Evolutionary conservation across 2,113 vertebrate species (phyloP).

Genomic region (Vulpes lagopus): DNA sequence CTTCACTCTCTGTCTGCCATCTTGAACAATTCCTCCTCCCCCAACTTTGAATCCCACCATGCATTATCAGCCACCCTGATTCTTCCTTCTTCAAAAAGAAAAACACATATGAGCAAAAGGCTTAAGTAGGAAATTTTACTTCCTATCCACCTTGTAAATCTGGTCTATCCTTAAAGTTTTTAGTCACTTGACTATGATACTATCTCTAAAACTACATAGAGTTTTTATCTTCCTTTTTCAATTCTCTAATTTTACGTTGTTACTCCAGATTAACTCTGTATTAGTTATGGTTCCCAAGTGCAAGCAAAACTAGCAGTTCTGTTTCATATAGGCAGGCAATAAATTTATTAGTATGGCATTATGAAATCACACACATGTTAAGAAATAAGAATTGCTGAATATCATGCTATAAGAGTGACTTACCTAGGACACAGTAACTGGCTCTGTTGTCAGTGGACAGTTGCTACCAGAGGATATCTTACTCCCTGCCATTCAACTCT

Average conservation of each 20-base stretch:
- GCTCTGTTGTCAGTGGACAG: neutral
- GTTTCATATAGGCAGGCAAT: neutral
- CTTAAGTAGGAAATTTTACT: neutral
- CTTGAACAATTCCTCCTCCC: neutral
- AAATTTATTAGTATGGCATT: neutral
- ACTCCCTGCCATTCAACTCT: neutral
- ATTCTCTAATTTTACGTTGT: neutral
- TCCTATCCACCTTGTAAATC: neutral
- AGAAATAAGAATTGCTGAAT: neutral
- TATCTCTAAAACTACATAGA: neutral
- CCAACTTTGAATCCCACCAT: rapidly evolving
- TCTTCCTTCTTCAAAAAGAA: neutral
- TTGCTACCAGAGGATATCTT: neutral
- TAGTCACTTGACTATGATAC: neutral
- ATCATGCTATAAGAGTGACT: neutral
- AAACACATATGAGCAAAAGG: neutral
- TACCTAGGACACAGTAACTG: too few relatives aligned
- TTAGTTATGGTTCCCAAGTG: neutral
- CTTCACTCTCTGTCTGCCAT: neutral
- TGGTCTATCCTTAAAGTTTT: neutral
- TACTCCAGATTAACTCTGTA: neutral
- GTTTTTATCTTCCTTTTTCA: neutral
- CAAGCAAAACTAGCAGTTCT: neutral
- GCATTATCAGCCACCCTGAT: neutral
- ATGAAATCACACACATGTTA: neutral